Conservation (phyloP, 2,113 vertebrate genomes). For the Terrapene triunguis region DNA sequence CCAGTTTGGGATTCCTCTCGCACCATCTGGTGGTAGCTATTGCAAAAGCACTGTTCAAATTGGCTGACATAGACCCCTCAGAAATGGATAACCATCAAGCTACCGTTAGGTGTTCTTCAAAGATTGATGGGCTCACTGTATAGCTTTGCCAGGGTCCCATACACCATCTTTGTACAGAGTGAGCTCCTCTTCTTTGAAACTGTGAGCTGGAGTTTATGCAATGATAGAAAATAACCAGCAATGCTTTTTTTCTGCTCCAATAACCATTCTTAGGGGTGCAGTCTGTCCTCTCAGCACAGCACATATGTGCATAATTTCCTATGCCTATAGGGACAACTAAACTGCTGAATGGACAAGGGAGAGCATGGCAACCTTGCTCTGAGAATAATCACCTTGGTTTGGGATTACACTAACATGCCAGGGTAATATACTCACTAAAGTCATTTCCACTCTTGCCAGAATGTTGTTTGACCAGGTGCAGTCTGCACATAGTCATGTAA, state of each 20-base stretch:
- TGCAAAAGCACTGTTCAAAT: rapidly evolving
- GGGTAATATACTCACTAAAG: constrained; percentile 10
- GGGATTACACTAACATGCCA: not conserved
- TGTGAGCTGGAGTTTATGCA: not conserved
- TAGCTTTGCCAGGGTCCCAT: not conserved
- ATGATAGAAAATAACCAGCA: not conserved
- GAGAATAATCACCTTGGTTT: constrained; percentile 7
- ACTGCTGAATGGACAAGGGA: not conserved
- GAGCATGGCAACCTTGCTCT: not conserved
- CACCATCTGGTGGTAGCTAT: constrained; percentile 58
- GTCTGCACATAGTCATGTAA: not conserved
- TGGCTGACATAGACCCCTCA: rapidly evolving
- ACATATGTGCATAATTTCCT: not conserved
- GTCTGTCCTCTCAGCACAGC: not conserved
- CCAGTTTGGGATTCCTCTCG: not conserved
- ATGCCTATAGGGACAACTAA: not conserved
- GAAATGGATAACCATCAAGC: rapidly evolving
- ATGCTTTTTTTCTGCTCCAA: not conserved
- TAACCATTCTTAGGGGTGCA: not conserved
- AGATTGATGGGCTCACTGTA: rapidly evolving
- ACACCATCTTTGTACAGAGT: not conserved
- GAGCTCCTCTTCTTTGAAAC: not conserved
- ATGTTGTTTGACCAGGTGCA: not conserved
- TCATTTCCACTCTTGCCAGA: not conserved
- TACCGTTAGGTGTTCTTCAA: rapidly evolving